These are phyloP conservation scores for Ctenomys sociabilis DNA, from an alignment of 2,113 vertebrate genomes.

Conservation along the genomic window DNA sequence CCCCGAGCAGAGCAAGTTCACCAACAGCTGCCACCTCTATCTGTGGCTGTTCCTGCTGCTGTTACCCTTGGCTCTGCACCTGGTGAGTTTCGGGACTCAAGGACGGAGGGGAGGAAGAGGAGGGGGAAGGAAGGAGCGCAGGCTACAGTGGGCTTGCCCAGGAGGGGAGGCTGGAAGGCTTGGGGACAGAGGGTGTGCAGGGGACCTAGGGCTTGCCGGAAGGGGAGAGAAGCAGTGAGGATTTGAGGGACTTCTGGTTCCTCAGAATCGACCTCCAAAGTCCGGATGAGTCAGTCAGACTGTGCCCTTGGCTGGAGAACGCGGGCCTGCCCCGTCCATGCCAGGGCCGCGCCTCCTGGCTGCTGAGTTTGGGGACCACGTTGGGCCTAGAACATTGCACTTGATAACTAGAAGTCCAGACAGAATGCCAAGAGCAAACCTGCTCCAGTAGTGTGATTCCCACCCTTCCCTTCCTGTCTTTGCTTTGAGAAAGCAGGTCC, in stretches of 20 bases:
- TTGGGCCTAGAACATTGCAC: not conserved
- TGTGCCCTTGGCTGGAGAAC: not conserved
- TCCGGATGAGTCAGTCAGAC: constrained; percentile 74
- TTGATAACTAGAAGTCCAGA: not conserved
- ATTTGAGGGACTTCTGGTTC: not conserved
- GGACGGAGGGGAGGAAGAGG: fast-evolving
- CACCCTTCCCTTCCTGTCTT: not conserved
- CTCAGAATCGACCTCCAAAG: constrained; percentile 5
- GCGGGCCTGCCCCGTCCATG: not conserved
- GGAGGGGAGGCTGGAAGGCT: not conserved
- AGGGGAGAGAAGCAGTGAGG: not conserved
- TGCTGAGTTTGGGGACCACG: not conserved
- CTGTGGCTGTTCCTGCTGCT: constrained; percentile 96
- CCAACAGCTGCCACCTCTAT: constrained; percentile 97
- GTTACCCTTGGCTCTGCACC: constrained; percentile 94
- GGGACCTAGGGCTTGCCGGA: not conserved
- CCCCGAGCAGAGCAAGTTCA: constrained; percentile 97
- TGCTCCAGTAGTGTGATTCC: not conserved
- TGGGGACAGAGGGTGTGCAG: not conserved
- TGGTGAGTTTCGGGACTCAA: constrained; percentile 88
- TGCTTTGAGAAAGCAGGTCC: not conserved
- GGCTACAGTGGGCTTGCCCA: not conserved
- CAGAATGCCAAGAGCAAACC: not conserved
- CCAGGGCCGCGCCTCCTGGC: not conserved
- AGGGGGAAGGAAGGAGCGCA: fast-evolving